Evolutionary conservation across 2,113 vertebrate species (phyloP).

Genomic region (Albula glossodonta): DNA sequence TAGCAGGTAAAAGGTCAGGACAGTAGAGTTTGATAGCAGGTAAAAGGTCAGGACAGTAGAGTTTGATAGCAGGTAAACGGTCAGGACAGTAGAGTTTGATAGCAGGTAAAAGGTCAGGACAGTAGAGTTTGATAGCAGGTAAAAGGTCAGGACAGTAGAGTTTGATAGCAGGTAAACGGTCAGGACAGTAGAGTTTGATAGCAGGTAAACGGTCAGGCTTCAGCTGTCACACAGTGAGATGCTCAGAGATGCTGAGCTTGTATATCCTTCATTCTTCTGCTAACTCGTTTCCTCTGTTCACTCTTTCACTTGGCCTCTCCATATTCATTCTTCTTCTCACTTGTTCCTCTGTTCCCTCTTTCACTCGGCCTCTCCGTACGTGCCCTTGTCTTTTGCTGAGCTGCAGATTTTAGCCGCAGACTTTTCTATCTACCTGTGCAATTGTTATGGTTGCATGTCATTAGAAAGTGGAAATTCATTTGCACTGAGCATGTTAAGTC

Average conservation of each 20-base stretch:
- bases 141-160: no score
- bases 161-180: no score
- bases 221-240: slow-evolving; percentile 36
- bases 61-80: no score
- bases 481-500: neutral
- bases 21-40: no score
- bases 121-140: no score
- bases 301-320: neutral
- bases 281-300: neutral
- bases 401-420: slow-evolving; percentile 56
- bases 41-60: no score
- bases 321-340: slow-evolving; percentile 40
- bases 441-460: neutral
- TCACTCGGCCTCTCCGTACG: neutral
- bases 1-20: no score
- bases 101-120: no score
- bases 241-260: slow-evolving; percentile 37
- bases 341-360: slow-evolving; percentile 57
- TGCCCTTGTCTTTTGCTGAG: slow-evolving; percentile 65
- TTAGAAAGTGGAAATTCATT: slow-evolving; percentile 19
- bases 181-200: neutral
- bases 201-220: slow-evolving; percentile 17
- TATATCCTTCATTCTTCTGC: slow-evolving; percentile 42
- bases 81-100: no score
- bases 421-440: slow-evolving; percentile 53